Base-by-base conservation (phyloP, 2,888 invertebrate genomes). In the Lydus trimaculatus region DNA sequence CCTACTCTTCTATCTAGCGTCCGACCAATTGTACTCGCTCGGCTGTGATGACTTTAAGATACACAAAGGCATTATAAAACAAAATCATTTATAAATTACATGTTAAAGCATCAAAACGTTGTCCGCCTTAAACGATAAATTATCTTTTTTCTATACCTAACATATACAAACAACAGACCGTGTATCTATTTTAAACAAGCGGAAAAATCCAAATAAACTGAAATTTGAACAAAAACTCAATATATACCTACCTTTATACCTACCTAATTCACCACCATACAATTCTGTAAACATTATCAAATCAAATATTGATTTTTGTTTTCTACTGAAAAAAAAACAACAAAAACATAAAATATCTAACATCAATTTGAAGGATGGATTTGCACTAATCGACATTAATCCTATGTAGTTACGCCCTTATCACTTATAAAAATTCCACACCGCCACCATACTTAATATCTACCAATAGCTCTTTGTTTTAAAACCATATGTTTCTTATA, bases 81-180 rank as follows among this genome's bases (percentile, higher is more conserved):
- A 84, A 84, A 84, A 84, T 84, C 83, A 84, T 84, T 84, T 84
- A 84, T 84, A 84, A 84, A 84, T 84, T 84, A 84, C 83, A 84
- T 77, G 84, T 84, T 84, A 82, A 83, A 83, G 83, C 83, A 84
- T 84, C 83, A 84, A 84, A 84, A 84, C 83, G 84, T 83, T 84
- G 82, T 83, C 84, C 84, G 84, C 84, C 84, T 83, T 81, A 80
- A 81, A 83, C 82, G 81, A 84, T 84, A 84, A 84, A 84, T 84
- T 84, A 84, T 83, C 81, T 81, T 83, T 82, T 82, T 80, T 76
- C 66, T 70, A 65, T 69, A 60, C 61, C 31, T 56, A 56, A 56
- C 56, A 56, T 56, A 56, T 56, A 56, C 56, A 56, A 56, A 56
- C 56, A 56, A 25, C 56, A 23, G 23, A 13, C 25, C 56, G 56